Evolutionary conservation across 37 sponge, comb jelly and placozoan genomes (phyloP).

Genomic region (Sycon ciliatum): DNA sequence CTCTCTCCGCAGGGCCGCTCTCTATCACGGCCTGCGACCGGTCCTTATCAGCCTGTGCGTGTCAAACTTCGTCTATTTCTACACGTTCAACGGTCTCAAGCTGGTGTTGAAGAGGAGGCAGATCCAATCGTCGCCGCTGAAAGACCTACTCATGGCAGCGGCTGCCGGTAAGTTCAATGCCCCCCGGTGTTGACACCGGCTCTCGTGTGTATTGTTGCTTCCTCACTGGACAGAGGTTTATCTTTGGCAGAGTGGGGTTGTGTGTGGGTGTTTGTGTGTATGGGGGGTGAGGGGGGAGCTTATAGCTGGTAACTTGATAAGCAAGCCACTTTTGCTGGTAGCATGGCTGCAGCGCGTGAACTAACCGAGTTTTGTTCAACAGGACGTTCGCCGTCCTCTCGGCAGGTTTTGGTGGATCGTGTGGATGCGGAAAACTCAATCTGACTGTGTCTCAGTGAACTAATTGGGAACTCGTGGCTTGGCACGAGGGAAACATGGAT

Average conservation of each 20-base stretch:
- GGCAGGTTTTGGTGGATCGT: too few relatives aligned
- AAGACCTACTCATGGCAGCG: constrained; percentile 18
- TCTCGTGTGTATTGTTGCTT: not conserved
- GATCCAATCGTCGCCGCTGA: not conserved
- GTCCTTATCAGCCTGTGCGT: constrained; percentile 30
- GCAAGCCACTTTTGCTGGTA: too few relatives aligned
- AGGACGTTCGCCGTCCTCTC: too few relatives aligned
- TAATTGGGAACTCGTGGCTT: too few relatives aligned
- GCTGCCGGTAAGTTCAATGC: constrained; percentile 11
- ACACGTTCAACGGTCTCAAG: constrained; percentile 39
- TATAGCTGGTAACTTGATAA: too few relatives aligned
- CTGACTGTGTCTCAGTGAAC: too few relatives aligned
- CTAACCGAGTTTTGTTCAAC: too few relatives aligned
- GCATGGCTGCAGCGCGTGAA: too few relatives aligned
- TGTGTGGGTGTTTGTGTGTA: not conserved
- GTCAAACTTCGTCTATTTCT: constrained; percentile 38
- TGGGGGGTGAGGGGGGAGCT: too few relatives aligned
- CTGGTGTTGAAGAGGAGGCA: constrained; percentile 14
- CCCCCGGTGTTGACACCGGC: not conserved
- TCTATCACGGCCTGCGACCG: constrained; percentile 29
- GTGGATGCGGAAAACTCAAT: too few relatives aligned
- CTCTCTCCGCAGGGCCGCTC: not conserved
- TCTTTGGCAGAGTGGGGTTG: not conserved
- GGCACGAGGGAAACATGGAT: too few relatives aligned
- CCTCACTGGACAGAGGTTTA: not conserved